These are phyloP conservation scores for Anoplophora glabripennis DNA, from an alignment of 1,140 invertebrate species.

Conservation along the genomic window DNA sequence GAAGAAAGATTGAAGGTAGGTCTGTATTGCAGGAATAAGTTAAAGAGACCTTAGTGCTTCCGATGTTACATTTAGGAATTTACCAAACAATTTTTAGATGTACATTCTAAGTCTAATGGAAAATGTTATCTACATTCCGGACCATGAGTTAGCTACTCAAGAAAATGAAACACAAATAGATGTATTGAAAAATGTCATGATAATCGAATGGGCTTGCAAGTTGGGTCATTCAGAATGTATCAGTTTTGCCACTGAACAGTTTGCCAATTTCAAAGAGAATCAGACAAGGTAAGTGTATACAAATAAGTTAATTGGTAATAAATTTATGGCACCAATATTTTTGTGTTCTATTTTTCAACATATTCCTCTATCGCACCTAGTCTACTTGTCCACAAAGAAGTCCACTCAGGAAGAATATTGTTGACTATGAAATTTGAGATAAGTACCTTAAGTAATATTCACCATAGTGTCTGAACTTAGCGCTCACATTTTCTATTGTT, in stretches of 20 bases:
- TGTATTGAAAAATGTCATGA: conserved; percentile 46
- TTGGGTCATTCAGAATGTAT: conserved; percentile 51
- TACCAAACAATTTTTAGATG: conserved; percentile 26
- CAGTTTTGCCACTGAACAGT: conserved; percentile 38
- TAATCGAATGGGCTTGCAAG: conserved; percentile 55
- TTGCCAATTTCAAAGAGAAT: conserved; percentile 23
- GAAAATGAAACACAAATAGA: conserved; percentile 35
- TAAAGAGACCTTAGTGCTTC: background rate
- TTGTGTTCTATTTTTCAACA: background rate
- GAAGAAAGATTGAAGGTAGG: conserved; percentile 35
- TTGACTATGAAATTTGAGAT: no score
- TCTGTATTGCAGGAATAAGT: background rate
- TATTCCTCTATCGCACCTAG: no score
- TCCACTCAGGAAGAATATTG: no score
- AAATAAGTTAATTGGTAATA: no score
- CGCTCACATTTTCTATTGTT: no score
- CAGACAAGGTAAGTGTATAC: background rate
- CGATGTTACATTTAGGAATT: background rate
- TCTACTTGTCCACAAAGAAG: no score
- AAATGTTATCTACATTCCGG: background rate
- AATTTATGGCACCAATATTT: no score
- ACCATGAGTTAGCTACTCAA: conserved; percentile 32
- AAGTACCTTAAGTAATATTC: no score
- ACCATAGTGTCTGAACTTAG: no score
- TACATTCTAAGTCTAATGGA: conserved; percentile 17